Conservation (phyloP, 2,113 vertebrate species). For the Myotis brandtii region DNA sequence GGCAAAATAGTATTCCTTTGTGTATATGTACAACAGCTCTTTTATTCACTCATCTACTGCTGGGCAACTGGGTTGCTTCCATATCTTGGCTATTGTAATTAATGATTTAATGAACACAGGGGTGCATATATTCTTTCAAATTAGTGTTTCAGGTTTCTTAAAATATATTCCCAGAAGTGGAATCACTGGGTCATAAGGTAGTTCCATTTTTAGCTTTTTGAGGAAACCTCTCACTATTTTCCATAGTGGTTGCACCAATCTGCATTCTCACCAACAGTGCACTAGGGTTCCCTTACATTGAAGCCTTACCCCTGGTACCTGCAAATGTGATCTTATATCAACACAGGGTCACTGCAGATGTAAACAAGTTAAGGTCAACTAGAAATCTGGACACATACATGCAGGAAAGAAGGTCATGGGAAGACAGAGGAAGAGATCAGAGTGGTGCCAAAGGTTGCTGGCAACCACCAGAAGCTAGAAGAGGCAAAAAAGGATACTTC, state of each 20-base stretch:
- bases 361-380: constrained; percentile 1
- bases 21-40: not conserved
- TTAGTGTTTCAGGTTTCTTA: not conserved
- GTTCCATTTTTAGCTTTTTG: not conserved
- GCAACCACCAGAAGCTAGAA: not conserved
- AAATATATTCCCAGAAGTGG: not conserved
- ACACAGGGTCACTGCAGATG: not conserved
- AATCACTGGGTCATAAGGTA: not conserved
- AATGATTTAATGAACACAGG: not conserved
- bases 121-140: not conserved
- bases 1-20: not conserved
- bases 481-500: not conserved
- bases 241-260: not conserved
- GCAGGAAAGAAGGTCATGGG: not conserved
- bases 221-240: not conserved
- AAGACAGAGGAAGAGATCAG: not conserved
- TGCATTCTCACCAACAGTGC: not conserved
- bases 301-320: not conserved
- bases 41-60: not conserved
- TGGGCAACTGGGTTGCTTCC: not conserved
- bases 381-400: not conserved
- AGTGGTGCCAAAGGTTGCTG: not conserved
- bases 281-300: not conserved
- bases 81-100: not conserved
- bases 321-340: constrained; percentile 4